phyloP scores from a whole-genome alignment of 2,113 vertebrate genomes.

The Pandion haliaetus region DNA sequence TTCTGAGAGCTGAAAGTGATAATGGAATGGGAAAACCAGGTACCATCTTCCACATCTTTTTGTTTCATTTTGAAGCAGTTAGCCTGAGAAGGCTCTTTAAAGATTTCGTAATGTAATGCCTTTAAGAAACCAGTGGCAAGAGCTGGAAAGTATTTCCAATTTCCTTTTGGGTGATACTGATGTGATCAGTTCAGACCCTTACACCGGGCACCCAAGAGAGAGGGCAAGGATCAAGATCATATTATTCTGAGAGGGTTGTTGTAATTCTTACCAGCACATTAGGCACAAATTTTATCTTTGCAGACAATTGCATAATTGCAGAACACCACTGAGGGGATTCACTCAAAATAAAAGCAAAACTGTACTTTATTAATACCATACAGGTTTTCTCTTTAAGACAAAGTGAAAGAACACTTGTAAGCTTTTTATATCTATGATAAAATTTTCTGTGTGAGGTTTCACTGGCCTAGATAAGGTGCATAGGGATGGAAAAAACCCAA shows the following conservation, averaged over 20 bases:
- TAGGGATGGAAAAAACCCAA: neutral
- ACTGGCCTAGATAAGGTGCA: neutral
- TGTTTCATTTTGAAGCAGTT: neutral
- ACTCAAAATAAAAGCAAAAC: neutral
- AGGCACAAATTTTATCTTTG: neutral
- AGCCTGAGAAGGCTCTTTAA: neutral
- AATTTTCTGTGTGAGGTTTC: neutral
- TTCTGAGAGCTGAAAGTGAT: neutral
- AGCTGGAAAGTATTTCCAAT: neutral
- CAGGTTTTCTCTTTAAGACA: neutral
- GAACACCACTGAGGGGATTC: neutral
- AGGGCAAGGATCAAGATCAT: neutral
- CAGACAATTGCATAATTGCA: neutral
- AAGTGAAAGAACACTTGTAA: neutral
- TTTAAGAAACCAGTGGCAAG: neutral
- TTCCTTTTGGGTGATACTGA: neutral
- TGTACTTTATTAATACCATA: neutral
- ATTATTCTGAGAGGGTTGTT: neutral
- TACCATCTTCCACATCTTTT: neutral
- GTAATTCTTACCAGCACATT: neutral
- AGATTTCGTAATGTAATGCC: neutral
- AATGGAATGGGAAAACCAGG: neutral
- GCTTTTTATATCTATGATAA: neutral
- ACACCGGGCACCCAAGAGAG: neutral
- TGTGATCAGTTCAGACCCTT: neutral